Base-by-base conservation (phyloP, 2,113 vertebrate genomes). In the Heterotilapia buettikoferi region DNA sequence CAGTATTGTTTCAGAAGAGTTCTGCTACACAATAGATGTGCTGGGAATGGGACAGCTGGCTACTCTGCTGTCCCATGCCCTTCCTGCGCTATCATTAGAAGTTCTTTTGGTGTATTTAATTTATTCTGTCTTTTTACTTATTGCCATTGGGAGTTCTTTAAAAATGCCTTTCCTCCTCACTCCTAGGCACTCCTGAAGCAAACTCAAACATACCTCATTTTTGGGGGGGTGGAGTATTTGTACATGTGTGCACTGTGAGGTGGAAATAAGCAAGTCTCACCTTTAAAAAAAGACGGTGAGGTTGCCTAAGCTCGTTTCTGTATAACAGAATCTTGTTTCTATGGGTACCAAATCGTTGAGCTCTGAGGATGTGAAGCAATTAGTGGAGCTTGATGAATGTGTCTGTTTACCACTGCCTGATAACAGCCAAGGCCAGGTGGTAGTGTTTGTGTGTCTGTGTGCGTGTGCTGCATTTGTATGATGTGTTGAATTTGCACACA, bases 381-480 rank as follows among this genome's bases (percentile, higher is more conserved):
- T 96, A 94, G 93, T 87, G 92, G 81, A 73, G 85, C 90, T 93
- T 95, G 95, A 95, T 96, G 91, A 95, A 96, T 96, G 92, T 95
- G 91, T 95, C 93, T 94, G 90, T 95, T 94, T 96, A 94, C 92
- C 92, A 86, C 86, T 80, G 84, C 80, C 87, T 95, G 87, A 92
- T 91, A 94, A 84, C 87, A 91, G 80, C 91, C 93, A 91, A 90
- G 86, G 90, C 93, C 91, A 95, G 92, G 92, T 93, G 87, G 87
- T 86, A 93, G 90, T 84, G 84, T 57, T 50, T 80, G 66, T 38
- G 80, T 76, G 84, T 45, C 18, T 24, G 6, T n/a, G 73, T 80
- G 47, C 68, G 54, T 56, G 5, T 43, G 31, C 29, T 52, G 82
- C 63, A 40, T 52, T 82, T 73, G 19, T 80, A 45, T 82, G 2